Evolutionary conservation across 92 coral and sea anemone genomes (phyloP).

Genomic region (Chrysogorgia sp.): DNA sequence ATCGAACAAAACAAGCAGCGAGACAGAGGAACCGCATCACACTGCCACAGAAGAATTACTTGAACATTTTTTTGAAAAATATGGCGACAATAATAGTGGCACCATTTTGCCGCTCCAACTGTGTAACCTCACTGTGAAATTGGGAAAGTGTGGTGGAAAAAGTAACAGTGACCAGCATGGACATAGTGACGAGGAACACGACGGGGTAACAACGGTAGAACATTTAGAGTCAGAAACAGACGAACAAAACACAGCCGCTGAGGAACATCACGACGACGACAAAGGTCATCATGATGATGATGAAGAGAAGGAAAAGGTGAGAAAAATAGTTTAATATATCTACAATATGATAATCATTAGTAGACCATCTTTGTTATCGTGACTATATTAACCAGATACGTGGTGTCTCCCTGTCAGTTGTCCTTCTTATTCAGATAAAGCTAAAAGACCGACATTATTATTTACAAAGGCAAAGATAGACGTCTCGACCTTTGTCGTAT

Average conservation of each 20-base stretch:
- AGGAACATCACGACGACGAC: not conserved
- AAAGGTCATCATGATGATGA: constrained; percentile 3
- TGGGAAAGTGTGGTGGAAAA: constrained; percentile 10
- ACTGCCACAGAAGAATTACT: constrained; percentile 12
- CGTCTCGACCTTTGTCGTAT: too few species aligned
- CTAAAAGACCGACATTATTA: too few species aligned
- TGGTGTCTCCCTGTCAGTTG: not conserved
- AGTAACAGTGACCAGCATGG: not conserved
- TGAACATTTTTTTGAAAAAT: constrained; percentile 18
- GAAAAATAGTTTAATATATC: too few species aligned
- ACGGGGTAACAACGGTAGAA: not conserved
- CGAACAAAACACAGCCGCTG: constrained; percentile 3
- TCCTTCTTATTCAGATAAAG: too few species aligned
- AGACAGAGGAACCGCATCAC: constrained; percentile 26
- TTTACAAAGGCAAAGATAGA: too few species aligned
- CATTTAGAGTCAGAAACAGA: not conserved
- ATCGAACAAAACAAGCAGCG: constrained; percentile 1
- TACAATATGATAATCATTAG: too few species aligned
- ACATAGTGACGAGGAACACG: not conserved
- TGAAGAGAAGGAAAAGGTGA: constrained; percentile 7
- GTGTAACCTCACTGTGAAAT: constrained; percentile 28
- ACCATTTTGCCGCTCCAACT: constrained; percentile 1
- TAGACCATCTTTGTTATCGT: too few species aligned
- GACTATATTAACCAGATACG: too few species aligned
- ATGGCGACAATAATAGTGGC: constrained; percentile 22